Evolutionary conservation across 2,797 vertebrate genomes (phyloP), one percentile per base, ranked within the genome.

Genomic region (Labroides dimidiatus): DNA sequence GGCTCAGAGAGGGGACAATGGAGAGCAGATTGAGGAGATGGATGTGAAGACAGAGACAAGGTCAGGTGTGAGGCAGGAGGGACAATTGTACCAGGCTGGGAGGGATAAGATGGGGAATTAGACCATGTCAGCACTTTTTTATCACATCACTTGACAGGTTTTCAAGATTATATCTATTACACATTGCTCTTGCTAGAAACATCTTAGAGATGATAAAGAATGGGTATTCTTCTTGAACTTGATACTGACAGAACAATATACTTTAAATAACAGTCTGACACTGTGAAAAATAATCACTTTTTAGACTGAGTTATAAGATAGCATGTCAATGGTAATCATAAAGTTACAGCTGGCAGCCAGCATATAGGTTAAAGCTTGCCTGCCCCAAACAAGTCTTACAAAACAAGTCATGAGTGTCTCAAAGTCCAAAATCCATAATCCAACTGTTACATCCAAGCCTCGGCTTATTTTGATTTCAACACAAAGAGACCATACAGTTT

Each of bases 1-100:
- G 57, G 55, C 57, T 75, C 71, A 79, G 72, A 83, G 36, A 78
- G 56, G 62, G 54, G 72, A 81, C 76, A 71, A 66, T 67, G 55
- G 69, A 81, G 73, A 80, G 70, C 65, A 86, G 80, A 86, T 87
- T 84, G 77, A 69, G 77, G 57, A 85, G 81, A 89, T 85, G 81
- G 76, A 82, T 78, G 80, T 82, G 77, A 65, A 87, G 64, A 90
- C 70, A 78, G 64, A 80, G 69, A 87, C 87, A 91, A 86, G 85
- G 89, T 91, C 84, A 89, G 80, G 70, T 77, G 65, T 72, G 77
- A 88, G 77, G 70, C 59, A 81, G 73, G 51, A 81, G 72, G 86
- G 74, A 80, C 63, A 82, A 77, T 88, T 82, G 85, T 64, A 78
- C 75, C 81, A 82, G 71, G 66, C 81, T 85, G 76, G 69, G 61